phyloP scores from a whole-genome alignment of 2,888 invertebrate species.

The Cataglyphis rosenhaueri region DNA sequence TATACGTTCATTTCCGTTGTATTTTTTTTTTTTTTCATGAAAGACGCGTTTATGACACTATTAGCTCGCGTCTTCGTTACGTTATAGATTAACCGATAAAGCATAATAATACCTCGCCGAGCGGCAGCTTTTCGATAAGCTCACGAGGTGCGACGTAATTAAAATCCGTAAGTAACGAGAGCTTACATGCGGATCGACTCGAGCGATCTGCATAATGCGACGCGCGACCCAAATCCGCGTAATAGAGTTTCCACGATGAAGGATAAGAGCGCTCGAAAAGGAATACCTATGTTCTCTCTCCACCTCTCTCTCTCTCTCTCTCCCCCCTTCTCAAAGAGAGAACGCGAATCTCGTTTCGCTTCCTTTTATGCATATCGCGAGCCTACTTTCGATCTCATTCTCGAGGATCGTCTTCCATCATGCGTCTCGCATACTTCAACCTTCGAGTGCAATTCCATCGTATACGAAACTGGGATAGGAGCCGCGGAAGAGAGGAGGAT shows the following conservation, averaged over 20 bases:
- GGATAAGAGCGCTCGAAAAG: conserved; percentile 40
- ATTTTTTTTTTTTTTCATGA: background rate
- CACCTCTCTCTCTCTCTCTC: background rate
- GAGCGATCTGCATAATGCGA: conserved; percentile 49
- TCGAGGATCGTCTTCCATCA: conserved; percentile 73
- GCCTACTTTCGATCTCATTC: conserved; percentile 74
- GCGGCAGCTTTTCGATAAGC: conserved; percentile 25
- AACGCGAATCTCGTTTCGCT: conserved; percentile 61
- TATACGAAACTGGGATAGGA: conserved; percentile 32
- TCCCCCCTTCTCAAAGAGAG: background rate
- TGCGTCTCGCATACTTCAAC: conserved; percentile 58
- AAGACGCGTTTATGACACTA: background rate
- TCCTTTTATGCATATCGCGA: conserved; percentile 57
- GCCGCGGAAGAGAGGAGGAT: conserved; percentile 26
- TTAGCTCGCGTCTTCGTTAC: conserved; percentile 23
- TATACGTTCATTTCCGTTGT: background rate
- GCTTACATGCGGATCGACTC: conserved; percentile 48
- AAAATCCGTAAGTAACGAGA: conserved; percentile 55
- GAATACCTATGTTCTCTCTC: conserved; percentile 12
- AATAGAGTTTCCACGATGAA: conserved; percentile 46
- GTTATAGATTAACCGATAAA: background rate
- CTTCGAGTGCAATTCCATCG: conserved; percentile 67
- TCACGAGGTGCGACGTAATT: conserved; percentile 35
- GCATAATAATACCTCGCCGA: background rate
- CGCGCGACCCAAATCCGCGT: conserved; percentile 53